These are phyloP conservation scores for Isaurus tuberculatus DNA, from an alignment of 92 coral and sea anemone genomes.

Conservation along the genomic window DNA sequence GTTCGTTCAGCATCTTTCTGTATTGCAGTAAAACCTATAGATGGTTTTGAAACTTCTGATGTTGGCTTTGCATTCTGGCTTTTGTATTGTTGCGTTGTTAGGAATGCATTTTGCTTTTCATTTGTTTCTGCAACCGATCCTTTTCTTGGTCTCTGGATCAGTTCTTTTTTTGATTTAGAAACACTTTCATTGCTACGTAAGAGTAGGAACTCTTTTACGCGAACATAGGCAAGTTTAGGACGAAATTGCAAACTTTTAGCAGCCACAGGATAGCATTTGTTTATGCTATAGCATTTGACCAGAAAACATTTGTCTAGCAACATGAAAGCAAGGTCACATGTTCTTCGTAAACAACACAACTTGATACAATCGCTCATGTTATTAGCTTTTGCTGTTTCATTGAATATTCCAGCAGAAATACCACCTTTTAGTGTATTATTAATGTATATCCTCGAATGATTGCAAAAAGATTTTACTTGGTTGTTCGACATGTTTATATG, in stretches of 20 bases:
- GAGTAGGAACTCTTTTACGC: slow-evolving; percentile 9
- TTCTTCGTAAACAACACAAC: slow-evolving; percentile 65
- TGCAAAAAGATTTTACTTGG: slow-evolving; percentile 48
- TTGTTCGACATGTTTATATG: slow-evolving; percentile 41
- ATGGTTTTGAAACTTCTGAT: not conserved
- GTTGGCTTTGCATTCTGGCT: not conserved
- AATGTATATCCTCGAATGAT: slow-evolving; percentile 61
- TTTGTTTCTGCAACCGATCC: not conserved
- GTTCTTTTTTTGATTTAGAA: not conserved
- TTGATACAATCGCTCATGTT: slow-evolving; percentile 71
- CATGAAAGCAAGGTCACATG: slow-evolving; percentile 85
- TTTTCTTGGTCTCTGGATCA: not conserved
- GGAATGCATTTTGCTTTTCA: not conserved
- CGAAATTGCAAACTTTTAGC: slow-evolving; percentile 64
- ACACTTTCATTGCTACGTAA: not conserved
- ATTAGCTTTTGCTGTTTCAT: slow-evolving; percentile 54
- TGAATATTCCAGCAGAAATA: slow-evolving; percentile 68
- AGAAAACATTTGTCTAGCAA: slow-evolving; percentile 78
- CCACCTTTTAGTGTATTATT: slow-evolving; percentile 83
- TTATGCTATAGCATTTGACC: slow-evolving; percentile 72
- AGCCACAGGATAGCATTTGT: slow-evolving; percentile 77
- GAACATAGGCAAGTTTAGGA: slow-evolving; percentile 75
- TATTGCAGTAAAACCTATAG: not conserved
- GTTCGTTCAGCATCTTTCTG: not conserved
- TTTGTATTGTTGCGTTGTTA: not conserved